Conservation (phyloP, 1,140 invertebrate species). For the Dreissena rostriformis region DNA sequence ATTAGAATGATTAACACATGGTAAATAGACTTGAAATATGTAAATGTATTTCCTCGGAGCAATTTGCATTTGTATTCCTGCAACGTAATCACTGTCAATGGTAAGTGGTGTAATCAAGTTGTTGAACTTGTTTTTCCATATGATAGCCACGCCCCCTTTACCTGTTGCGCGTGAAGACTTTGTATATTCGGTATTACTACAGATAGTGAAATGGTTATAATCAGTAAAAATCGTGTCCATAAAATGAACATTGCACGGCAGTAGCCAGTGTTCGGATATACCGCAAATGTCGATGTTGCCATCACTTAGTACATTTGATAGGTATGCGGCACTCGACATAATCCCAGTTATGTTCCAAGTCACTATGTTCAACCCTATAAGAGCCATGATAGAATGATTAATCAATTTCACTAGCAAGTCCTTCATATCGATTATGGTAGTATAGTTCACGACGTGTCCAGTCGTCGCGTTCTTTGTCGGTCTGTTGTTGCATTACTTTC, state of each 20-base stretch:
- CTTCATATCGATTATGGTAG: too few relatives aligned
- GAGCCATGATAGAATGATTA: too few relatives aligned
- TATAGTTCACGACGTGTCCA: too few relatives aligned
- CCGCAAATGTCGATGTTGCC: constrained; percentile 10
- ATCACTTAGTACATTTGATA: neutral
- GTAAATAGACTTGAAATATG: constrained; percentile 31
- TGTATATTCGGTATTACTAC: neutral
- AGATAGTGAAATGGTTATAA: neutral
- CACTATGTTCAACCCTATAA: too few relatives aligned
- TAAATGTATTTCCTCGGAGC: neutral
- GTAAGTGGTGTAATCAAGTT: neutral
- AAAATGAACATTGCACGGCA: neutral
- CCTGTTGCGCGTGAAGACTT: neutral
- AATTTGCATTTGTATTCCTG: constrained; percentile 24
- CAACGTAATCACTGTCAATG: constrained; percentile 16
- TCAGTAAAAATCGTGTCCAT: neutral
- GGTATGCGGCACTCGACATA: neutral
- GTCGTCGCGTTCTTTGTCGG: too few relatives aligned
- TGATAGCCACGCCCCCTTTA: constrained; percentile 18
- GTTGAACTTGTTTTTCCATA: constrained; percentile 14
- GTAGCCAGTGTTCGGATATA: neutral
- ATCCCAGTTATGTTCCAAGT: constrained; percentile 23
- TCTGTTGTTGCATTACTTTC: too few relatives aligned
- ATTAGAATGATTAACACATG: constrained; percentile 12
- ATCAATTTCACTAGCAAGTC: too few relatives aligned